These are phyloP conservation scores for Aradophagus sp. DNA, from an alignment of 1,140 invertebrate genomes.

Conservation along the genomic window DNA sequence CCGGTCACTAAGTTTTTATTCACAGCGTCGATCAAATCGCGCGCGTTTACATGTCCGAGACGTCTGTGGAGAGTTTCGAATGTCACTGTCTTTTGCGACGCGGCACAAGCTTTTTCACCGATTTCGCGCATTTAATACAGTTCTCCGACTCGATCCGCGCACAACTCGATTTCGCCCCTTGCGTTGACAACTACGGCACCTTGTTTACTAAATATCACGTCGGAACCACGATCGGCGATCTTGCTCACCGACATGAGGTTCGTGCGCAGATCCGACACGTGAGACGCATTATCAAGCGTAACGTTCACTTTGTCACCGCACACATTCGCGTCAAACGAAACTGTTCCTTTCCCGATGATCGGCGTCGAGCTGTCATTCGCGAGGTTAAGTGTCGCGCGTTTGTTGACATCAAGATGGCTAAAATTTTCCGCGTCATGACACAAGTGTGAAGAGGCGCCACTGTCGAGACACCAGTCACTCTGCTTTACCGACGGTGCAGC, in stretches of 20 bases:
- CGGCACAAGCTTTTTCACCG: background rate
- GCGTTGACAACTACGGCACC: background rate
- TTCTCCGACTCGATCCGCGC: background rate
- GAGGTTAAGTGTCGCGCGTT: constrained; percentile 5
- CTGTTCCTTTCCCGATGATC: constrained; percentile 6
- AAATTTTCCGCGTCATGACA: constrained; percentile 9
- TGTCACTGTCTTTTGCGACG: constrained; percentile 1
- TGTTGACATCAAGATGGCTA: background rate
- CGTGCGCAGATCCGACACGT: constrained; percentile 10
- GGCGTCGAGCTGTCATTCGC: constrained; percentile 1
- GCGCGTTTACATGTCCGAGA: constrained; percentile 14
- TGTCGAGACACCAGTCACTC: constrained; percentile 10
- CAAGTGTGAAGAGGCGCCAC: constrained; percentile 14
- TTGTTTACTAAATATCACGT: constrained; percentile 5
- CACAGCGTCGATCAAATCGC: constrained; percentile 13
- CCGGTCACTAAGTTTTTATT: constrained; percentile 7
- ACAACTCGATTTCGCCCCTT: background rate
- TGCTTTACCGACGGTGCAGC: constrained; percentile 1
- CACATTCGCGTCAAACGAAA: background rate
- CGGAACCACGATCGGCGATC: constrained; percentile 5
- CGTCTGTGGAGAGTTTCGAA: constrained; percentile 13
- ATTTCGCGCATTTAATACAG: constrained; percentile 16
- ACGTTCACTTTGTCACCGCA: constrained; percentile 7
- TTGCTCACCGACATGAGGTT: constrained; percentile 18
- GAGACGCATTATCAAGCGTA: constrained; percentile 1